phyloP scores from a whole-genome alignment of 1,140 invertebrate species.

The Augochlora pura region DNA sequence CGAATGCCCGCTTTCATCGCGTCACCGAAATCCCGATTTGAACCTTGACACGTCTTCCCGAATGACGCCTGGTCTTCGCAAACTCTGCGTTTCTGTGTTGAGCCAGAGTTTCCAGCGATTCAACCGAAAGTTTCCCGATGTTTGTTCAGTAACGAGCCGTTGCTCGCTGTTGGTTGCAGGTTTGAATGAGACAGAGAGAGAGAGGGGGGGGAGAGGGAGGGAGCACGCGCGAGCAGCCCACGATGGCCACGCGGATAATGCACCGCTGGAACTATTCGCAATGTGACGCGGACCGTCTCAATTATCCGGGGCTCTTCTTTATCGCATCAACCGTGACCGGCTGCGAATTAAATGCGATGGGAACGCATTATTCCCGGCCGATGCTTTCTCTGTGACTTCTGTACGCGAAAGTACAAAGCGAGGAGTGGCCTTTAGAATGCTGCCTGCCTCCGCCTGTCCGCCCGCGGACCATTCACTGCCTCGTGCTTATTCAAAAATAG shows the following conservation, averaged over 20 bases:
- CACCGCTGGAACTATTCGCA: slow-evolving; percentile 4
- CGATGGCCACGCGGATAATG: slow-evolving; percentile 7
- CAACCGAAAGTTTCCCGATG: neutral
- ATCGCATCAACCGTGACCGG: slow-evolving; percentile 1
- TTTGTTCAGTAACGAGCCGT: slow-evolving; percentile 14
- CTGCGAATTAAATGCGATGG: slow-evolving; percentile 8
- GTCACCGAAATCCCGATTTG: neutral
- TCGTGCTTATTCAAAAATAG: neutral
- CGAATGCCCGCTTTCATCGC: too few species aligned
- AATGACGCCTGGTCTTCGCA: neutral
- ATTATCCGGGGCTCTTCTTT: slow-evolving; percentile 8
- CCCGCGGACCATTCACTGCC: too few species aligned
- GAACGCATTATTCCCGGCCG: slow-evolving; percentile 12
- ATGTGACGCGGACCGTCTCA: neutral
- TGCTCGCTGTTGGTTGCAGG: neutral
- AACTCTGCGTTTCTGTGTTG: neutral
- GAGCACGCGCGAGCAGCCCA: neutral
- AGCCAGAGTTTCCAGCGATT: neutral
- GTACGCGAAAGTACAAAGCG: slow-evolving; percentile 10
- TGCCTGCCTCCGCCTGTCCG: neutral
- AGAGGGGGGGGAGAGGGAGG: too few species aligned
- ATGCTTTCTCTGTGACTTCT: slow-evolving; percentile 2
- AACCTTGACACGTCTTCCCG: slow-evolving; percentile 38
- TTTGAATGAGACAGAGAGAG: neutral
- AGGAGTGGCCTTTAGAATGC: neutral